Evolutionary conservation across 2,113 vertebrate genomes (phyloP).

Genomic region (Agelaius tricolor): DNA sequence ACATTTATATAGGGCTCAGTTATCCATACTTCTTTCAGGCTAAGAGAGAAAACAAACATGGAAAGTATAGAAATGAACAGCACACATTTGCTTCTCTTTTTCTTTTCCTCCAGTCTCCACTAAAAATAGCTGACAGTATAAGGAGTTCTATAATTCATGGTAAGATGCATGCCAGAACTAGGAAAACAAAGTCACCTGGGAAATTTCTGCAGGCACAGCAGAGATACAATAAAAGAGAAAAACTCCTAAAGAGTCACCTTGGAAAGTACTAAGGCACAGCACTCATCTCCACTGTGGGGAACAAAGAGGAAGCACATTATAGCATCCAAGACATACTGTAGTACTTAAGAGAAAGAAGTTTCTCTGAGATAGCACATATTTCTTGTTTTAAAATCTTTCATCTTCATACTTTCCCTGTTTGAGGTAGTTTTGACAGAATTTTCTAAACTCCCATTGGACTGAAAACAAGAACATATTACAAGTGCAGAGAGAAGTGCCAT

Average conservation of each 20-base stretch:
- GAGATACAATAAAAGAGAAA: neutral
- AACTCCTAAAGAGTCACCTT: constrained; percentile 39
- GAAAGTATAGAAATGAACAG: neutral
- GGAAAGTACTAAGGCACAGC: neutral
- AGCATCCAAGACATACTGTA: neutral
- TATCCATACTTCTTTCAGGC: neutral
- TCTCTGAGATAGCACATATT: neutral
- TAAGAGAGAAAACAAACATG: neutral
- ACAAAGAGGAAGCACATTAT: neutral
- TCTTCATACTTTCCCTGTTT: neutral
- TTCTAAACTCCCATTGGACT: neutral
- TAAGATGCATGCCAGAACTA: neutral
- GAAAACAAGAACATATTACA: neutral
- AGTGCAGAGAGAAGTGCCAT: neutral
- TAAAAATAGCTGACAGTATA: neutral
- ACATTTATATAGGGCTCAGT: neutral
- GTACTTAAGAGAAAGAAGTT: neutral
- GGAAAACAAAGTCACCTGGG: neutral
- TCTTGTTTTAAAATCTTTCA: neutral
- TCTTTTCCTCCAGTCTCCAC: neutral
- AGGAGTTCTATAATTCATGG: neutral
- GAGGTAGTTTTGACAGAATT: neutral
- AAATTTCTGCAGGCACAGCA: constrained; percentile 10
- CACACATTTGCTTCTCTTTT: neutral
- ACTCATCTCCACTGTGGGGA: neutral